A percentile compares a stretch with the other conserved stretches of the same genome.
These are phyloP conservation scores for Diadumene lineata DNA, from an alignment of 92 coral and sea anemone genomes.

Conservation along the genomic window DNA sequence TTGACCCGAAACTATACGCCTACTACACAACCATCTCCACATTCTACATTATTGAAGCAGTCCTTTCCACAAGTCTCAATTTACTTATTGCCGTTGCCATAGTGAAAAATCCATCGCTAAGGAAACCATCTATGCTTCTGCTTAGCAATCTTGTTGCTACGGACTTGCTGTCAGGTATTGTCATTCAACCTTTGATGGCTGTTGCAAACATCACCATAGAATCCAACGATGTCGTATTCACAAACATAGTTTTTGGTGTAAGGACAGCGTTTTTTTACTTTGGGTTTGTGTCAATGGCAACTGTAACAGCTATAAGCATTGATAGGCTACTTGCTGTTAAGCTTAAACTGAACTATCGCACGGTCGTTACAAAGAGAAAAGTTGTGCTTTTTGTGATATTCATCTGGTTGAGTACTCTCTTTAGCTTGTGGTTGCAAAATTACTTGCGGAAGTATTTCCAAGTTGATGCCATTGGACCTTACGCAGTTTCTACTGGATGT, in stretches of 20 bases:
- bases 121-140: slow-evolving; percentile 5
- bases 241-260: neutral
- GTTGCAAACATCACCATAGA: neutral
- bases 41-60: neutral
- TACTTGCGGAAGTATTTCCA: no score
- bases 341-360: slow-evolving; percentile 6
- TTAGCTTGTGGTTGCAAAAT: no score
- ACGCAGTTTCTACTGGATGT: no score
- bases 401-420: neutral
- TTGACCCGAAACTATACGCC: neutral
- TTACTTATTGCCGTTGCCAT: neutral
- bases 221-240: neutral
- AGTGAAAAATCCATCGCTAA: slow-evolving; percentile 7
- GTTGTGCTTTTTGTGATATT: neutral
- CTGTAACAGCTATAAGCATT: neutral
- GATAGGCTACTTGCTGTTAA: slow-evolving; percentile 5
- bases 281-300: neutral
- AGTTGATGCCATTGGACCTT: neutral
- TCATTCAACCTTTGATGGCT: neutral
- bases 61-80: neutral
- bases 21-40: neutral
- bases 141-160: neutral
- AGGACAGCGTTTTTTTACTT: neutral
- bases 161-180: slow-evolving; percentile 2
- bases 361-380: slow-evolving; percentile 9